Evolutionary conservation across 2,888 invertebrate species (phyloP), one percentile per base, ranked within the genome.

Genomic region (Lymantria monacha): DNA sequence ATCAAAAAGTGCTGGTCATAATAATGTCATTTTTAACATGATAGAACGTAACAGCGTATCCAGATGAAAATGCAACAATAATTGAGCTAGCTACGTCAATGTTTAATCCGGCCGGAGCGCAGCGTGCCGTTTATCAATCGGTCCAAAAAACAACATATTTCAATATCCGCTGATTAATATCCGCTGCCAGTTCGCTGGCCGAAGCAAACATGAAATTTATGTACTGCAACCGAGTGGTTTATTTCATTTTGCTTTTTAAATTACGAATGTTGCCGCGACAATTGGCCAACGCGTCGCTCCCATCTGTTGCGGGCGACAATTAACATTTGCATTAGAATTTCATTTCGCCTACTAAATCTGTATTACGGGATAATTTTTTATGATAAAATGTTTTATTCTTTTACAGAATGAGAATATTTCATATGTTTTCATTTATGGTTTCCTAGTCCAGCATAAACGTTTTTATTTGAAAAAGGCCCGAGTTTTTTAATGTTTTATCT

Each of bases 91-190:
- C 74, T 70, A 69, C 84, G 78, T 87, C 85, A 84, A 84, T 85
- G 86, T 87, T 87, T 87, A 90, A 90, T 90, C 86, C 83, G 73
- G 76, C 76, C 70, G 75, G 69, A 77, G 79, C 79, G 78, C 72
- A 73, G 69, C 79, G 74, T 74, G 81, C 80, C 87, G 89, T 90
- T 88, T 87, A 89, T 91, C 90, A 90, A 90, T 89, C 87, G 79
- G 65, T 66, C 80, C 83, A 87, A 89, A 90, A 91, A 91, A 90
- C 89, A 90, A 89, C 91, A 90, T 87, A 91, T 91, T 91, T 91
- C 91, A 89, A 91, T 91, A 90, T 90, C 84, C 88, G 79, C 88
- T 90, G 91, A 91, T 90, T 91, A 90, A 91, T 91, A 90, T 88
- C 89, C 87, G 85, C 85, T 86, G 88, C 85, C 87, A 85, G 90